phyloP scores from a whole-genome alignment of 1,140 invertebrate species.

The Aphidius gifuensis region DNA sequence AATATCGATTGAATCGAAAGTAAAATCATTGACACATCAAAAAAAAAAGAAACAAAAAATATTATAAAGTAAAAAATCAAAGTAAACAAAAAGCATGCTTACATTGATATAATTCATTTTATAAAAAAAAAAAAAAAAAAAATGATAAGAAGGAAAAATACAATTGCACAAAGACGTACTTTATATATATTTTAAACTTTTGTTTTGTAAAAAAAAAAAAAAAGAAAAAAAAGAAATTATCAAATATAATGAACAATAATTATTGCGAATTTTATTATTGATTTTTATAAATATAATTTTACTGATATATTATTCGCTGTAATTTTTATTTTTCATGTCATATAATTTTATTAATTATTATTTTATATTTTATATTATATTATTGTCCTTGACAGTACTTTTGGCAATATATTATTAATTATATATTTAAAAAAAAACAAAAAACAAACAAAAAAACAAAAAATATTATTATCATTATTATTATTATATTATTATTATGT shows the following conservation, averaged over 20 bases:
- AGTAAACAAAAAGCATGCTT: no score
- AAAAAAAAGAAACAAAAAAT: no score
- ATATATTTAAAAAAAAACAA: conserved; percentile 8
- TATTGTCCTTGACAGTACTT: not conserved
- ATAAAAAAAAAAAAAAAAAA: conserved; percentile 5
- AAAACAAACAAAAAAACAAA: conserved; percentile 18
- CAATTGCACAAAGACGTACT: not conserved
- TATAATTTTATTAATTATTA: conserved; percentile 12
- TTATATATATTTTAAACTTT: not conserved
- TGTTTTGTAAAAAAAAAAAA: no score
- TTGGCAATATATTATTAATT: conserved; percentile 14
- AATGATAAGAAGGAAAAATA: no score
- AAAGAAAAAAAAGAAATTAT: no score
- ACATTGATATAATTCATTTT: not conserved
- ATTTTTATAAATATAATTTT: conserved; percentile 5
- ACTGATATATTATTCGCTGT: no score
- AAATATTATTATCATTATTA: conserved; percentile 26
- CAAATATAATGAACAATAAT: not conserved
- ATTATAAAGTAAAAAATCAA: no score
- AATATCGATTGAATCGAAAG: conserved; percentile 9
- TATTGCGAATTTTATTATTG: conserved; percentile 1
- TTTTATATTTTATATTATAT: conserved; percentile 15
- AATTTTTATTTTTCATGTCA: no score
- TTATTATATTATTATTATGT: conserved; percentile 46
- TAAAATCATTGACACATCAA: not conserved